Evolutionary conservation across 2,113 vertebrate species (phyloP).

Genomic region (Etheostoma cragini): DNA sequence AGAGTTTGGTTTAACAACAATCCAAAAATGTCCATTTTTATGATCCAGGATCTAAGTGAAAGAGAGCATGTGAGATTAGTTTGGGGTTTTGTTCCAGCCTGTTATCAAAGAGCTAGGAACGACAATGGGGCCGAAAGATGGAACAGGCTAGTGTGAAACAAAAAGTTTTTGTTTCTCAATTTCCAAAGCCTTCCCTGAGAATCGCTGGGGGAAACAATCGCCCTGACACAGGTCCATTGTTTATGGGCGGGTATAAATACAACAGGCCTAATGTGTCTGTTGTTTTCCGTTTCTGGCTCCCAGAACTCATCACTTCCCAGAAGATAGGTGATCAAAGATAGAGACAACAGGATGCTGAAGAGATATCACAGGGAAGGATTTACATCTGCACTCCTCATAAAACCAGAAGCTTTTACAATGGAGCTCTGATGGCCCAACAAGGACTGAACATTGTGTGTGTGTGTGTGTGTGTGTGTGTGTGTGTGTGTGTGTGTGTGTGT

Average conservation of each 20-base stretch:
- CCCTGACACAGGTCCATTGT: constrained; percentile 74
- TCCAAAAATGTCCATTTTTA: constrained; percentile 55
- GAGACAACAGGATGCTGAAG: constrained; percentile 70
- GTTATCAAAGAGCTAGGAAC: constrained; percentile 65
- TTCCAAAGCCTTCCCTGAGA: constrained; percentile 64
- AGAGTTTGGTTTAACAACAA: constrained; percentile 44
- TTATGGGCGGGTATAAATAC: constrained; percentile 62
- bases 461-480: constrained; percentile 15
- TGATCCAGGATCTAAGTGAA: constrained; percentile 70
- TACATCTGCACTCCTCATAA: constrained; percentile 78
- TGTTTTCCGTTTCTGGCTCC: constrained; percentile 68
- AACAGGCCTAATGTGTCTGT: constrained; percentile 71
- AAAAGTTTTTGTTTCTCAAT: constrained; percentile 71
- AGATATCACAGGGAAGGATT: constrained; percentile 78
- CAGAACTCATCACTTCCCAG: constrained; percentile 60
- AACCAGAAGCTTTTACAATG: constrained; percentile 71
- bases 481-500: constrained; percentile 4
- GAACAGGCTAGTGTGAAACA: constrained; percentile 61
- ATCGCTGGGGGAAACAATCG: constrained; percentile 64
- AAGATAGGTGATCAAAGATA: constrained; percentile 79
- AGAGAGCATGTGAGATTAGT: constrained; percentile 73
- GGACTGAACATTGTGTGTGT: constrained; percentile 37
- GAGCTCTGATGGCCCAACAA: constrained; percentile 43
- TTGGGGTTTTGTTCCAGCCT: constrained; percentile 60
- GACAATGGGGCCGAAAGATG: constrained; percentile 60